phyloP scores from a whole-genome alignment of 2,113 vertebrate species.

The Otus sunia region DNA sequence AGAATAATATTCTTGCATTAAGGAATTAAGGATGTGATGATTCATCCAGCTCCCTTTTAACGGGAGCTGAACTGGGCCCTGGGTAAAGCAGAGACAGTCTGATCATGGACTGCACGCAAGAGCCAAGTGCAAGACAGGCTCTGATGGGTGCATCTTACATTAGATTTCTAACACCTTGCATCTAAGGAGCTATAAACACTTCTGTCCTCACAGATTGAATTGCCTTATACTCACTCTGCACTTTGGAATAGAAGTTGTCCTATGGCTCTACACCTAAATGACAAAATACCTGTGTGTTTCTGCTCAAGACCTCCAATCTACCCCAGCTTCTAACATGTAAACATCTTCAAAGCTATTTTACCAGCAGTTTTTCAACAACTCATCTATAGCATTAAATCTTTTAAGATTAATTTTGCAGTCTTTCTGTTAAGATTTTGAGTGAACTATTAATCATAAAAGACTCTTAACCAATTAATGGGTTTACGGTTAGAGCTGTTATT shows the following conservation, averaged over 20 bases:
- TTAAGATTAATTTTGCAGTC: slow-evolving; percentile 39
- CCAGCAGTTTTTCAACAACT: slow-evolving; percentile 8
- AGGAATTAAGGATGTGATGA: background rate
- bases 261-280: background rate
- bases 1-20: background rate
- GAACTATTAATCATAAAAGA: slow-evolving; percentile 63
- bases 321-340: slow-evolving; percentile 13
- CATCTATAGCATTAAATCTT: slow-evolving; percentile 31
- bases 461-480: slow-evolving; percentile 40
- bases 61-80: background rate
- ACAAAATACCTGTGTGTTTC: background rate
- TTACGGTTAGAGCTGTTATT: slow-evolving; percentile 36
- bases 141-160: rapidly evolving
- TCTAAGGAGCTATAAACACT: background rate
- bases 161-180: background rate
- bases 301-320: background rate
- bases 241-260: background rate
- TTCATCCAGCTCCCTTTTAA: background rate
- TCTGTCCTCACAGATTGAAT: background rate
- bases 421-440: slow-evolving; percentile 56
- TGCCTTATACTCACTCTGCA: background rate
- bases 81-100: background rate
- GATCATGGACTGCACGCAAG: background rate
- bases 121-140: background rate
- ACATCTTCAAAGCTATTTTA: slow-evolving; percentile 29